Percentiles rank a stretch among this genome's conserved stretches.
Conservation (phyloP, 1,140 invertebrate species). For the Yoshiicerus persimilis region DNA sequence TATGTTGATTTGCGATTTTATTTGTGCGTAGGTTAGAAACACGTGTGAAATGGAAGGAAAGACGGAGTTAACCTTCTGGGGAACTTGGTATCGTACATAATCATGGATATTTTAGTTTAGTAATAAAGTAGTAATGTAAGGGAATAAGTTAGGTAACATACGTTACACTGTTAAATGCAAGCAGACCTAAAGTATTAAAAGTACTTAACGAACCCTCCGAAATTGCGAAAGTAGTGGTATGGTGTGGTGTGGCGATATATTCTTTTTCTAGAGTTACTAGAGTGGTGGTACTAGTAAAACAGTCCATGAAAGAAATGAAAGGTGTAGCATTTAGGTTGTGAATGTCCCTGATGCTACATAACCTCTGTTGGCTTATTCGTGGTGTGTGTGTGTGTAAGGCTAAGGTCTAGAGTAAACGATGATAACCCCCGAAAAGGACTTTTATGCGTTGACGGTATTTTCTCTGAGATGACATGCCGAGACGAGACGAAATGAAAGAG, state of each 20-base stretch:
- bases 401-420: not conserved
- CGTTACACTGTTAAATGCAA: not conserved
- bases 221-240: not conserved
- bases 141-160: too few relatives aligned
- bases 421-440: not conserved
- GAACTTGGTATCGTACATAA: too few relatives aligned
- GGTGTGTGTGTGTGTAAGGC: not conserved
- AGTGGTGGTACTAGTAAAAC: not conserved
- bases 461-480: not conserved
- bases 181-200: not conserved
- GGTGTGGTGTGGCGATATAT: not conserved
- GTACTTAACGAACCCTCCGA: not conserved
- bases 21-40: too few relatives aligned
- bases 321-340: not conserved
- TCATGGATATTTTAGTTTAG: too few relatives aligned
- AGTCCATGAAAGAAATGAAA: constrained; percentile 1
- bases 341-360: not conserved
- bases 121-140: too few relatives aligned
- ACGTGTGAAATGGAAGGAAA: too few relatives aligned
- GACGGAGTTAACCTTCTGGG: too few relatives aligned
- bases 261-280: not conserved
- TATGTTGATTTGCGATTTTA: not conserved
- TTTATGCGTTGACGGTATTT: not conserved
- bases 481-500: not conserved
- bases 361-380: not conserved